phyloP scores from a whole-genome alignment of 2,888 invertebrate species.

The Ethmia dodecea region DNA sequence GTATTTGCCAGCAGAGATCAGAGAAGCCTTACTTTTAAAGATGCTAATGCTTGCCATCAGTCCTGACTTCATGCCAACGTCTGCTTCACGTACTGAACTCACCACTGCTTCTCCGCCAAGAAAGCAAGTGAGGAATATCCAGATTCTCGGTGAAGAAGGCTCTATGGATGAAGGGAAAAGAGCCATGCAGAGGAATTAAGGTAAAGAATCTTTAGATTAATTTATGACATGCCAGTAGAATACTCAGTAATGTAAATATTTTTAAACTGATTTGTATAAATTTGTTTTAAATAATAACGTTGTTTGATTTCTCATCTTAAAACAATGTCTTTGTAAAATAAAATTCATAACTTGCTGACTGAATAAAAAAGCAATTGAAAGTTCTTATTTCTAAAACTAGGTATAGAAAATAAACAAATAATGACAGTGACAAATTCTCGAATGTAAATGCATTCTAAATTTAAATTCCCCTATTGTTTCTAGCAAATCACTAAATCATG shows the following conservation, averaged over 20 bases:
- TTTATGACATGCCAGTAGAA: constrained; percentile 35
- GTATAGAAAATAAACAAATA: constrained; percentile 1
- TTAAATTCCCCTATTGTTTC: constrained; percentile 23
- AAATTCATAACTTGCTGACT: not conserved
- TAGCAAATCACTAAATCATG: constrained; percentile 7
- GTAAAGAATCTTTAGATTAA: constrained; percentile 28
- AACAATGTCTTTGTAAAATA: not conserved
- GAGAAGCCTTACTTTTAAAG: constrained; percentile 83
- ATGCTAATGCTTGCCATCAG: constrained; percentile 86
- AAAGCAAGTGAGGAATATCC: constrained; percentile 82
- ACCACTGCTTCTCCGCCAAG: constrained; percentile 71
- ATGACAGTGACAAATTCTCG: constrained; percentile 17
- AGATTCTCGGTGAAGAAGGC: constrained; percentile 82
- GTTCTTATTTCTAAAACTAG: too few species aligned
- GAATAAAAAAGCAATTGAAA: too few species aligned
- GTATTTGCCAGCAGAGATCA: constrained; percentile 82
- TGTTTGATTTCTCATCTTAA: constrained; percentile 5
- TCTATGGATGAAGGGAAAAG: constrained; percentile 51
- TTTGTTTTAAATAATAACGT: constrained; percentile 21
- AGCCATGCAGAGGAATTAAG: constrained; percentile 40
- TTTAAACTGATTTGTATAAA: constrained; percentile 40
- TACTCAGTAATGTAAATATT: constrained; percentile 58
- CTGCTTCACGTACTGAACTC: constrained; percentile 58
- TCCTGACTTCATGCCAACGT: constrained; percentile 72
- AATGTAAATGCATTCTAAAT: constrained; percentile 17